These are phyloP conservation scores for Zaprionus kolodkinae DNA, from an alignment of 1,140 invertebrate species.

Conservation along the genomic window DNA sequence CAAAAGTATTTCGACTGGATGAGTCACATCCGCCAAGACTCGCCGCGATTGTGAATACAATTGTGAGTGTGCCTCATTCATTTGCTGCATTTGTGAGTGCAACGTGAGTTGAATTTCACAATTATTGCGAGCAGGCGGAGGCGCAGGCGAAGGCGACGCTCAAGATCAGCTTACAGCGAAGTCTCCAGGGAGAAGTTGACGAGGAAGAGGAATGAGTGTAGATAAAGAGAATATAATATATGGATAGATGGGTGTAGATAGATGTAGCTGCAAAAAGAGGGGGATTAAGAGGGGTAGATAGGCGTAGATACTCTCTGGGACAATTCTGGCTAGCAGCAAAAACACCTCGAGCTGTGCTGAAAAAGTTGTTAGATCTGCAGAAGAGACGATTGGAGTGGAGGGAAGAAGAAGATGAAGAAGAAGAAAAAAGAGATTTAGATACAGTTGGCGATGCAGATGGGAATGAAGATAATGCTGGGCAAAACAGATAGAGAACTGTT, in stretches of 20 bases:
- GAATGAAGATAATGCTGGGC: not conserved
- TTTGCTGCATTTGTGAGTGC: slow-evolving; percentile 40
- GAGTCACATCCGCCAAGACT: slow-evolving; percentile 75
- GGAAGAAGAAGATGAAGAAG: not conserved
- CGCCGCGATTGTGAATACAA: slow-evolving; percentile 18
- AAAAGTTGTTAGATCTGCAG: slow-evolving; percentile 38
- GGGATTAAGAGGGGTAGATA: no score
- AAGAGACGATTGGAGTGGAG: not conserved
- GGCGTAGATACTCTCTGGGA: slow-evolving; percentile 5
- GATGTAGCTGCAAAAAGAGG: no score
- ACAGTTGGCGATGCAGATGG: not conserved
- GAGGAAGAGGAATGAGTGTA: not conserved
- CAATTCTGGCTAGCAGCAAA: slow-evolving; percentile 30
- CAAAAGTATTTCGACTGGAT: slow-evolving; percentile 55
- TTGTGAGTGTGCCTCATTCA: slow-evolving; percentile 12
- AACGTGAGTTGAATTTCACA: slow-evolving; percentile 54
- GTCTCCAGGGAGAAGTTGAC: not conserved
- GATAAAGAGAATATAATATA: not conserved
- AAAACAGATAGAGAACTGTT: not conserved
- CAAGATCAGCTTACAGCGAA: slow-evolving; percentile 43
- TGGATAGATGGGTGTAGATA: not conserved
- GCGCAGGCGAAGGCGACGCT: slow-evolving; percentile 1
- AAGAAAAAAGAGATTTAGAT: slow-evolving; percentile 15
- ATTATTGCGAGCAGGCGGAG: slow-evolving; percentile 13
- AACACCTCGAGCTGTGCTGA: slow-evolving; percentile 21